Evolutionary conservation across 2,888 invertebrate species (phyloP), one percentile per base, ranked within the genome.

Genomic region (Drosophila stalkeri): DNA sequence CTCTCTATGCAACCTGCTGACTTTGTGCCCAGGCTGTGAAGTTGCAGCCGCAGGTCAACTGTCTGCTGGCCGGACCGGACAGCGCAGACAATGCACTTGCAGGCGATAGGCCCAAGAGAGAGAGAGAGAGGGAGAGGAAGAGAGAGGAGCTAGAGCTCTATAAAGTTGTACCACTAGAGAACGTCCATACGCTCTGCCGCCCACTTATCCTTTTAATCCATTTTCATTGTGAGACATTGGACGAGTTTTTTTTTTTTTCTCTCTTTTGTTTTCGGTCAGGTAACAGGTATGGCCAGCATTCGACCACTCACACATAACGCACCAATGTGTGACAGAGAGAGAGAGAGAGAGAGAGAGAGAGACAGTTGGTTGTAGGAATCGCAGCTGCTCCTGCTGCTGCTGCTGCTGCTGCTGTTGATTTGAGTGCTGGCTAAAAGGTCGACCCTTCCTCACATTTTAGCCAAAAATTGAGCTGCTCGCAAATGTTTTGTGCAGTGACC

Each of bases 121-220:
- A 3, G 23, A 12, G 14, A 8, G 11, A 7, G 20, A 4, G 5
- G 4, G 3, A 44, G 44, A 7, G 14, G 5, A 9, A 1, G 31
- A 11, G 39, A 6, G 37, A 16, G 16, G 2, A 5, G 39, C 7
- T 18, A 1, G n/a, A 1, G 14, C 16, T 20, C 35, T 9, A n/a
- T 35, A 27, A 18, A 20, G 12, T 39, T 41, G 52, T 46, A n/a
- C 35, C 39, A 52, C 43, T 44, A 46, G 35, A 46, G 44, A 33
- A 37, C 27, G 12, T 23, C 63, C 64, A 20, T n/a, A 12, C 16
- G 44, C 12, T 23, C 49, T 23, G 23, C 61, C 75, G 67, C 56
- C 64, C 72, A 75, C 76, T 76, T 80, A 78, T 80, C 72, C 76
- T 35, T 78, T 78, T 80, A 78, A 78, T 80, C 77, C 78, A 78